Conservation (phyloP, 1,140 invertebrate genomes). For the Meloidogyne hapla region DNA sequence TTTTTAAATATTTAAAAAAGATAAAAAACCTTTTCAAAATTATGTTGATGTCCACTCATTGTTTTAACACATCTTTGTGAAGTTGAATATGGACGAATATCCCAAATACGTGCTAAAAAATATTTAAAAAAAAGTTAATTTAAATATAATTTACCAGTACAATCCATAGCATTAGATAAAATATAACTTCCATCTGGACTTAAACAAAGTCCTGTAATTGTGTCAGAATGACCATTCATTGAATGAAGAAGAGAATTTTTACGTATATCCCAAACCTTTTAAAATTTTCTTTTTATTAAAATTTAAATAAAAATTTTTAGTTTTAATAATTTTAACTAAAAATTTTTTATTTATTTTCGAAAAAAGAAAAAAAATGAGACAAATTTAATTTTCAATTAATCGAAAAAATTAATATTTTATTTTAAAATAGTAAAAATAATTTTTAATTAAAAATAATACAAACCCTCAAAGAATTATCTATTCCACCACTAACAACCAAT, state of each 20-base stretch:
- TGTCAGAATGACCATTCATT: conserved; percentile 85
- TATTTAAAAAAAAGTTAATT: not conserved
- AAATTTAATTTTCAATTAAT: too few species aligned
- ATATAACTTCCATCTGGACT: conserved; percentile 91
- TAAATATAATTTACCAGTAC: conserved; percentile 70
- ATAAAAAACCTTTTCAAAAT: conserved; percentile 80
- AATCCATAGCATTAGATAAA: conserved; percentile 95
- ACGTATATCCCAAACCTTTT: conserved; percentile 85
- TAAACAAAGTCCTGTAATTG: conserved; percentile 84
- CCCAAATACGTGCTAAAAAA: conserved; percentile 71
- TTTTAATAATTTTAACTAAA: too few species aligned
- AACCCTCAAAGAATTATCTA: conserved; percentile 95
- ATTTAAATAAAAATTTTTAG: too few species aligned
- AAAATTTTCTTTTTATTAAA: too few species aligned
- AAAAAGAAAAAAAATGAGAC: too few species aligned
- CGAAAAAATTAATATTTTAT: too few species aligned
- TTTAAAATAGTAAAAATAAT: too few species aligned
- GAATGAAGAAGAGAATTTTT: conserved; percentile 83
- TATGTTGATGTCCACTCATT: conserved; percentile 89
- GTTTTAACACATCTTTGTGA: conserved; percentile 89
- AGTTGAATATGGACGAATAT: conserved; percentile 75
- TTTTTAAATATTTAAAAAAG: not conserved
- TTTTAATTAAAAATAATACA: not conserved
- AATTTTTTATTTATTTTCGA: too few species aligned
- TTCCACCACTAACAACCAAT: conserved; percentile 82